Evolutionary conservation across 1,140 invertebrate genomes (phyloP).

Genomic region (Drosophila nigrodunni): DNA sequence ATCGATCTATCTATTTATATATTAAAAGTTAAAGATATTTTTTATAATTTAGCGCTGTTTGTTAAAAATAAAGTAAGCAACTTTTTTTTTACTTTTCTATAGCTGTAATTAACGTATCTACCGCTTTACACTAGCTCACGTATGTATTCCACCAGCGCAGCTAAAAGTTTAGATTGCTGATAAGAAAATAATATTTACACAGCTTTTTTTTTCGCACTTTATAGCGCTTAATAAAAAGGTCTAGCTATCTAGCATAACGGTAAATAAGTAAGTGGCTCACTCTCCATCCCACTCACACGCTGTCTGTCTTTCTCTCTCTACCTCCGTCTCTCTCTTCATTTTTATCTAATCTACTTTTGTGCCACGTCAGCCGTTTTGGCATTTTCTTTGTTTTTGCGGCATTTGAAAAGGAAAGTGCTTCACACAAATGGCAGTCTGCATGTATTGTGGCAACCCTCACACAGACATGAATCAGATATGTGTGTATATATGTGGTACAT

Average conservation of each 20-base stretch:
- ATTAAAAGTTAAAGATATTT: too few species aligned
- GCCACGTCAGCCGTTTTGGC: conserved; percentile 44
- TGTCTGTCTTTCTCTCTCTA: neutral
- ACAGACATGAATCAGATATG: conserved; percentile 28
- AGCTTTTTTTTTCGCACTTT: neutral
- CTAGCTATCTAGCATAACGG: neutral
- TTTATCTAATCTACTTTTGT: conserved; percentile 44
- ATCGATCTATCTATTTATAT: too few species aligned
- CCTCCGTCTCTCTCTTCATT: neutral
- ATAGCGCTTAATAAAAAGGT: neutral
- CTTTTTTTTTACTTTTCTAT: too few species aligned
- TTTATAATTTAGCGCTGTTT: too few species aligned
- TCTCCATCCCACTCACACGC: neutral
- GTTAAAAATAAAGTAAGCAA: too few species aligned
- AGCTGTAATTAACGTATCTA: too few species aligned
- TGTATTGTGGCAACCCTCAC: conserved; percentile 49
- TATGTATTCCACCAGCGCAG: too few species aligned
- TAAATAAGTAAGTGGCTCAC: neutral
- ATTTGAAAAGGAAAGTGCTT: conserved; percentile 69
- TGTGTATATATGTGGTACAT: conserved; percentile 15
- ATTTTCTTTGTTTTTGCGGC: conserved; percentile 63
- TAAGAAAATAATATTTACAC: neutral
- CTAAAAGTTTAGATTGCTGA: neutral
- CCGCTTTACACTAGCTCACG: too few species aligned
- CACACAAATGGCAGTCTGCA: conserved; percentile 13